Evolutionary conservation across 2,113 vertebrate genomes (phyloP).

Genomic region (Gobio gobio): DNA sequence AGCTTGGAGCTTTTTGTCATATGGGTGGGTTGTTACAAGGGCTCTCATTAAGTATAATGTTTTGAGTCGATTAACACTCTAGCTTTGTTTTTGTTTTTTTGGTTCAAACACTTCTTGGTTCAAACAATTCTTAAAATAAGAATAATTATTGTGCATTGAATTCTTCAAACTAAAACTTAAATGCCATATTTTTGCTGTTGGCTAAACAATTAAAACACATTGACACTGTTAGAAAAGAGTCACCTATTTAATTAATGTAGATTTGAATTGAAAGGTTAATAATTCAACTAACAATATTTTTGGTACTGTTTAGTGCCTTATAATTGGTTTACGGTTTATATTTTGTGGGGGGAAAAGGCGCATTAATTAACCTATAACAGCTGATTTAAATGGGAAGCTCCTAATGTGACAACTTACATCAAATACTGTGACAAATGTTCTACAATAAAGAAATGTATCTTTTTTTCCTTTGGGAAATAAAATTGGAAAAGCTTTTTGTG

Average conservation of each 20-base stretch:
- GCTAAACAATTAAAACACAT: background rate
- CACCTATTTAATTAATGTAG: background rate
- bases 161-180: background rate
- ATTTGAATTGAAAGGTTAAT: background rate
- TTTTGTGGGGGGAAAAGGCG: background rate
- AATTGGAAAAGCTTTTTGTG: background rate
- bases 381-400: background rate
- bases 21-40: background rate
- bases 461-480: background rate
- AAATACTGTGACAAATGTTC: too few species aligned
- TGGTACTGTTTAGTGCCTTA: background rate
- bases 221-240: background rate
- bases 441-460: background rate
- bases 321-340: background rate
- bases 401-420: background rate
- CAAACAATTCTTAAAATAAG: background rate
- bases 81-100: background rate
- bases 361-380: background rate
- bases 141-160: background rate
- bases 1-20: background rate
- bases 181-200: background rate
- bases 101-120: background rate
- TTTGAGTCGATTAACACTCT: slow-evolving; percentile 3
- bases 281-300: background rate
- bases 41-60: background rate